These are phyloP conservation scores for Synanthedon vespiformis DNA, from an alignment of 2,888 invertebrate genomes.

Conservation along the genomic window DNA sequence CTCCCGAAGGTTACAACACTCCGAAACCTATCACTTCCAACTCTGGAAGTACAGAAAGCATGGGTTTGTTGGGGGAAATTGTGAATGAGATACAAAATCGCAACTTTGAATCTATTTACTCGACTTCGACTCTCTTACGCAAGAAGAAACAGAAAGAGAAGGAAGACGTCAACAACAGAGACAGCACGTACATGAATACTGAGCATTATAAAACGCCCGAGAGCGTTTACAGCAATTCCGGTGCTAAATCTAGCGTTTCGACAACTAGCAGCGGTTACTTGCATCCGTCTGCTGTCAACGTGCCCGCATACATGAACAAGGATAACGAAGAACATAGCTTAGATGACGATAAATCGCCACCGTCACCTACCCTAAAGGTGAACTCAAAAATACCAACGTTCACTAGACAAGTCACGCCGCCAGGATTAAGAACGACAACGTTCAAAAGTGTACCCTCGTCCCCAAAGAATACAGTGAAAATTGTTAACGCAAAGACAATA, in stretches of 20 bases:
- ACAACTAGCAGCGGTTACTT: conserved; percentile 81
- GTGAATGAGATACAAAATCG: conserved; percentile 88
- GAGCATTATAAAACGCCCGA: conserved; percentile 71
- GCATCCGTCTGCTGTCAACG: conserved; percentile 78
- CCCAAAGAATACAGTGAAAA: conserved; percentile 45
- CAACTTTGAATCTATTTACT: conserved; percentile 89
- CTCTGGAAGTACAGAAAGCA: conserved; percentile 74
- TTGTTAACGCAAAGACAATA: conserved; percentile 30
- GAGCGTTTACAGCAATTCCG: conserved; percentile 74
- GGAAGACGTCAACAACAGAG: conserved; percentile 36
- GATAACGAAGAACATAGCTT: conserved; percentile 20
- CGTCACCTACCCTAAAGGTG: conserved; percentile 47
- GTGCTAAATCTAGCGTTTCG: conserved; percentile 70
- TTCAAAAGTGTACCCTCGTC: conserved; percentile 53
- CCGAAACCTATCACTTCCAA: conserved; percentile 50
- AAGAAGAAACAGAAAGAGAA: conserved; percentile 67
- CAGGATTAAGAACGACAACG: conserved; percentile 54
- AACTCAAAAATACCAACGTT: conserved; percentile 63
- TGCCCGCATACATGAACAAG: conserved; percentile 60
- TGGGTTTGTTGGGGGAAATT: conserved; percentile 87
- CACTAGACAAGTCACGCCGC: conserved; percentile 60
- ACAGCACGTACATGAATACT: conserved; percentile 73
- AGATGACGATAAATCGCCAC: conserved; percentile 43
- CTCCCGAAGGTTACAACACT: conserved; percentile 60
- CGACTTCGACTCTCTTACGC: conserved; percentile 77